Percentiles rank a stretch among this genome's conserved stretches.
Evolutionary conservation across 2,888 invertebrate genomes (phyloP).

Genomic region (Coecobrya sp.): DNA sequence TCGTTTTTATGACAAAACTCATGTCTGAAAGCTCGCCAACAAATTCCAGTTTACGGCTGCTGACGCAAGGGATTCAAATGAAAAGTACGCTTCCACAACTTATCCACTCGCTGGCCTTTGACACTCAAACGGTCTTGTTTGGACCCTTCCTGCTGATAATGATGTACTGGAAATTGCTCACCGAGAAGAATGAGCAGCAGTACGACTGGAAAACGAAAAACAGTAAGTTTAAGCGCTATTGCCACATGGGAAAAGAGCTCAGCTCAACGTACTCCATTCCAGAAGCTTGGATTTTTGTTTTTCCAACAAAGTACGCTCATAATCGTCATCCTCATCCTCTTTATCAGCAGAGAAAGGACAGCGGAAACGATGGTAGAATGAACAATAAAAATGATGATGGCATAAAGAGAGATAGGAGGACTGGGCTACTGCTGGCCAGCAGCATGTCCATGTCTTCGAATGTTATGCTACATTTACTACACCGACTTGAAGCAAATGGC

Average conservation of each 20-base stretch:
- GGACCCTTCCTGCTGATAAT: slow-evolving; percentile 64
- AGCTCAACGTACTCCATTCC: slow-evolving; percentile 57
- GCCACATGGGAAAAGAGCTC: slow-evolving; percentile 67
- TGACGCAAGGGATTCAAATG: slow-evolving; percentile 39
- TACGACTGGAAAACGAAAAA: slow-evolving; percentile 30
- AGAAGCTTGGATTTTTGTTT: slow-evolving; percentile 66
- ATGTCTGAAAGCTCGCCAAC: slow-evolving; percentile 27
- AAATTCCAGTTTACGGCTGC: slow-evolving; percentile 48
- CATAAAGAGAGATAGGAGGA: background rate
- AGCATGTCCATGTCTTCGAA: background rate
- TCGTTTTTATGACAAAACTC: slow-evolving; percentile 65
- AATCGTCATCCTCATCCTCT: background rate
- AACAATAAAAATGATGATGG: slow-evolving; percentile 5
- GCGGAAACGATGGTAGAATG: background rate
- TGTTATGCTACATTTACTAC: slow-evolving; percentile 36
- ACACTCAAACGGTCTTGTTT: slow-evolving; percentile 58
- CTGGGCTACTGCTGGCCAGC: too few species aligned
- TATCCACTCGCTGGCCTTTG: slow-evolving; percentile 51
- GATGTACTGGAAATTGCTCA: slow-evolving; percentile 69
- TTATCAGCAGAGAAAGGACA: background rate
- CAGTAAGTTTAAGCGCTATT: slow-evolving; percentile 35
- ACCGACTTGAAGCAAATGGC: slow-evolving; percentile 64
- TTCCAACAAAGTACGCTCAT: background rate
- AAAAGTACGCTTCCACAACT: slow-evolving; percentile 37
- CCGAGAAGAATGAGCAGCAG: slow-evolving; percentile 41